Percentiles rank a stretch among this genome's conserved stretches.
These are phyloP conservation scores for Malacosoma neustria DNA, from an alignment of 2,888 invertebrate species.

Conservation along the genomic window DNA sequence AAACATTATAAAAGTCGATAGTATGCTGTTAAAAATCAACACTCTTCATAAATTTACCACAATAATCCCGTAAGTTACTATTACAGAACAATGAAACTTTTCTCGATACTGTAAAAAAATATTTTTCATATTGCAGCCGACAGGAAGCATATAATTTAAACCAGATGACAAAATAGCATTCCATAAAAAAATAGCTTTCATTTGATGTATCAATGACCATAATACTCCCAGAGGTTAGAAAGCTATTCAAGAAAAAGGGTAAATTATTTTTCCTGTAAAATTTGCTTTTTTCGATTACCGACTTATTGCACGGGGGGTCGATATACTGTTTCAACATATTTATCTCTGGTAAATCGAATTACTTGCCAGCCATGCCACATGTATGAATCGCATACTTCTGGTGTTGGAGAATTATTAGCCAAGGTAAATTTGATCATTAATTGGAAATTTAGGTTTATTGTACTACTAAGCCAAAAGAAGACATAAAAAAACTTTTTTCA, in stretches of 20 bases:
- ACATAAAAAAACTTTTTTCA: not conserved
- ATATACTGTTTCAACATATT: not conserved
- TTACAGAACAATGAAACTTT: not conserved
- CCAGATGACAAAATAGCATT: no score
- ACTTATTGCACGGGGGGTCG: not conserved
- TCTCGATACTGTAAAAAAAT: not conserved
- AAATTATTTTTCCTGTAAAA: not conserved
- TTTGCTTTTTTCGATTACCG: not conserved
- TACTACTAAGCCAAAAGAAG: not conserved
- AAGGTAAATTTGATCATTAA: no score
- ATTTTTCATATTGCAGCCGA: not conserved
- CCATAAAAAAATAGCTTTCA: no score
- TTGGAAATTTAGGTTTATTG: no score
- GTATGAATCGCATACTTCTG: not conserved
- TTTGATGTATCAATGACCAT: no score
- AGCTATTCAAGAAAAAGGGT: no score
- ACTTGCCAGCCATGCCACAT: not conserved
- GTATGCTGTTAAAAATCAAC: not conserved
- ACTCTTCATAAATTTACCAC: not conserved
- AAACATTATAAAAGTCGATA: not conserved
- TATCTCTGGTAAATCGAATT: not conserved
- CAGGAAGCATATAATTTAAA: no score
- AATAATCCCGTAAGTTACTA: not conserved
- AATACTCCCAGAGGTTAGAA: no score
- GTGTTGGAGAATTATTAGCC: no score